A percentile compares a stretch with the other conserved stretches of the same genome.
phyloP scores from a whole-genome alignment of 2,888 invertebrate genomes.

The Pantelozetes paolii region DNA sequence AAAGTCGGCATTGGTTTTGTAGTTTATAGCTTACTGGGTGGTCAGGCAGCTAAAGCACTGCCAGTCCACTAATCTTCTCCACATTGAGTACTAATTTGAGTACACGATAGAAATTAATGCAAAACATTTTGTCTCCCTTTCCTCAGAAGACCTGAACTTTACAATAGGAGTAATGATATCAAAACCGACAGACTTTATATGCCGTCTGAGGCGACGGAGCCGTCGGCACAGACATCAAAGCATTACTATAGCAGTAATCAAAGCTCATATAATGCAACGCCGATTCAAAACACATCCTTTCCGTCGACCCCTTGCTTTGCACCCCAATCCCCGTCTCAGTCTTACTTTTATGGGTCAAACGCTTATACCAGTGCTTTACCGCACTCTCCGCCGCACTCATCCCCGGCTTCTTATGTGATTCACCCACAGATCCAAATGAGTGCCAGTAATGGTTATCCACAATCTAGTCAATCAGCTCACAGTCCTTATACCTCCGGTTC shows the following conservation, averaged over 20 bases:
- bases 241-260: background rate
- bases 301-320: background rate
- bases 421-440: conserved; percentile 36
- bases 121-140: background rate
- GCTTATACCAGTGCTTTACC: background rate
- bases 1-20: background rate
- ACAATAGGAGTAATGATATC: conserved; percentile 9
- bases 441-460: background rate
- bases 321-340: conserved; percentile 5
- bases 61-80: background rate
- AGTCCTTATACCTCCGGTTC: conserved; percentile 54
- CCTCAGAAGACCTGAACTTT: conserved; percentile 2
- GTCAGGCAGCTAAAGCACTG: background rate
- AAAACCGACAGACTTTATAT: conserved; percentile 17
- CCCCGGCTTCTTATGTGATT: conserved; percentile 29
- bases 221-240: background rate
- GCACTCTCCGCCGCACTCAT: conserved; percentile 16
- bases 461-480: conserved; percentile 22
- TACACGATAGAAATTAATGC: background rate
- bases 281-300: background rate
- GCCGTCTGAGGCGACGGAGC: background rate
- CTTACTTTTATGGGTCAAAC: conserved; percentile 18
- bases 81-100: background rate
- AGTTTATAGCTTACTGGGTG: background rate
- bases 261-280: conserved; percentile 1